phyloP scores from a whole-genome alignment of 92 coral and sea anemone species.

The Micromussa lordhowensis region DNA sequence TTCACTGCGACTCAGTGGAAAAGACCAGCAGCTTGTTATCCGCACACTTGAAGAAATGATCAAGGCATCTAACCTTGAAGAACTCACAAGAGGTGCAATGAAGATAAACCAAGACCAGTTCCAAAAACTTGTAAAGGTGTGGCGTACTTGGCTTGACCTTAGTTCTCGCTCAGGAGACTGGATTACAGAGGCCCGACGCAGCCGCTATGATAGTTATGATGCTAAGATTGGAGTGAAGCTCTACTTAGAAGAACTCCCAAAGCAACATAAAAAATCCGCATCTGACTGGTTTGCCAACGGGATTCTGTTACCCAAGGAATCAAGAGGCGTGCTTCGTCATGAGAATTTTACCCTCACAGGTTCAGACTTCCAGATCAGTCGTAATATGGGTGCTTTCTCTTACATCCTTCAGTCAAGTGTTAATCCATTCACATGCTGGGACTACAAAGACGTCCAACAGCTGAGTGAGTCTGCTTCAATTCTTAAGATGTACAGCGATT shows the following conservation, averaged over 20 bases:
- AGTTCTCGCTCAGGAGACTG: conserved; percentile 35
- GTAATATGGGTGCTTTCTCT: conserved; percentile 5
- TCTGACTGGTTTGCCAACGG: conserved; percentile 76
- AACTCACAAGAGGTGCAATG: conserved; percentile 63
- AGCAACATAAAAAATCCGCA: conserved; percentile 64
- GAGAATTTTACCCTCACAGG: conserved; percentile 79
- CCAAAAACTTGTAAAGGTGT: conserved; percentile 43
- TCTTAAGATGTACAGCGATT: conserved; percentile 66
- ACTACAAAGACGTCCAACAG: conserved; percentile 61
- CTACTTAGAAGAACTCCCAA: conserved; percentile 41
- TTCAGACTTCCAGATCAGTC: neutral
- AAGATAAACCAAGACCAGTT: conserved; percentile 53
- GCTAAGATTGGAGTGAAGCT: conserved; percentile 34
- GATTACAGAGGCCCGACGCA: conserved; percentile 54
- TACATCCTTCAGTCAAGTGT: conserved; percentile 31
- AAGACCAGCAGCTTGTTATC: conserved; percentile 44
- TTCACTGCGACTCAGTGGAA: conserved; percentile 66
- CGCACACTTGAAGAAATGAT: conserved; percentile 55
- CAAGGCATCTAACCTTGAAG: conserved; percentile 48
- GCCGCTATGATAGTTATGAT: conserved; percentile 8
- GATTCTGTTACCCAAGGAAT: conserved; percentile 60
- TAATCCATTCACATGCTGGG: conserved; percentile 77
- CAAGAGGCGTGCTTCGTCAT: conserved; percentile 23
- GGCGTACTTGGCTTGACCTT: conserved; percentile 75
- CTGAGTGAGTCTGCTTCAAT: conserved; percentile 44